Conservation (phyloP, 2,797 vertebrate genomes). For the Sebastes baramenuke region DNA sequence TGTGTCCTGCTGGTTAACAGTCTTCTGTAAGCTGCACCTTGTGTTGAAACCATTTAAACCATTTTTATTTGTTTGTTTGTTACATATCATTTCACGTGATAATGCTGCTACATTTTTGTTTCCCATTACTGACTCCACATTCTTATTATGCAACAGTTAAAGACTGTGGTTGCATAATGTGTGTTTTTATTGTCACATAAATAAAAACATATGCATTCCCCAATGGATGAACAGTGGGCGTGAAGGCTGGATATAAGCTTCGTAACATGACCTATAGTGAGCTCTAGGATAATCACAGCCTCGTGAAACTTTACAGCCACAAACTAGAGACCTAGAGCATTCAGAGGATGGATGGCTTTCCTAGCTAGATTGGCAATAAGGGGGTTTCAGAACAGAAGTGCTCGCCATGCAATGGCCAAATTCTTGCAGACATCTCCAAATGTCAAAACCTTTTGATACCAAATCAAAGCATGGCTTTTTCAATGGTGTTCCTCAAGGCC, state of each 20-base stretch:
- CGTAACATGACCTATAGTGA: too few species aligned
- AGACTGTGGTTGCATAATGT: neutral
- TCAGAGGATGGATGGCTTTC: too few species aligned
- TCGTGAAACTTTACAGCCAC: too few species aligned
- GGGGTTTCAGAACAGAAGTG: too few species aligned
- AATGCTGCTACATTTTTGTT: neutral
- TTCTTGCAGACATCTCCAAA: too few species aligned
- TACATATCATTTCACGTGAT: neutral
- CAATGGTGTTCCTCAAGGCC: too few species aligned
- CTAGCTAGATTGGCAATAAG: too few species aligned
- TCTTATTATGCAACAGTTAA: neutral
- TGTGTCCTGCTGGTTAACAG: neutral
- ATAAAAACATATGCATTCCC: neutral
- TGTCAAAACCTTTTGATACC: too few species aligned
- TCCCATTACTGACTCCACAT: neutral
- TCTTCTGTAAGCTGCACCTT: neutral
- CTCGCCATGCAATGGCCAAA: too few species aligned
- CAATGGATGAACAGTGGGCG: neutral
- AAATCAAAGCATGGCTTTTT: too few species aligned
- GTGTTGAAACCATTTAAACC: neutral
- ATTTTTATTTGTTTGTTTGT: neutral
- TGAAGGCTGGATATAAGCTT: neutral
- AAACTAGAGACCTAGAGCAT: too few species aligned
- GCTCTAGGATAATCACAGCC: too few species aligned
- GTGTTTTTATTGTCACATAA: neutral